Base-by-base conservation (phyloP, 1,140 invertebrate genomes). In the Bombus confusus region DNA sequence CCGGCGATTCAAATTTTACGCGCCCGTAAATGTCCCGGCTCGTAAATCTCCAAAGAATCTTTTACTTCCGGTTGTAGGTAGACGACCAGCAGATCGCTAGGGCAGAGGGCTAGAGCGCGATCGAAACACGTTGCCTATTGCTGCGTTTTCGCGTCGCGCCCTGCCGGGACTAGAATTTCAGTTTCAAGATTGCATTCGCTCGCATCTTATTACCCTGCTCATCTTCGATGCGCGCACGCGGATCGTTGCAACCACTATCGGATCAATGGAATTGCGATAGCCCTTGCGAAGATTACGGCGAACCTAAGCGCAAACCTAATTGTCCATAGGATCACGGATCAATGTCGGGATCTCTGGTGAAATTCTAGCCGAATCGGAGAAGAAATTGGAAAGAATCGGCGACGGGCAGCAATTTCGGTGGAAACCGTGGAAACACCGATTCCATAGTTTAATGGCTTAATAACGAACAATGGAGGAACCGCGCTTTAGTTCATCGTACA, bases 171-270 rank as follows among this genome's bases (percentile, higher is more conserved):
- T 83, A 76, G n/a, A n/a, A n/a, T n/a, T n/a, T n/a, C n/a, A n/a
- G 68, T 74, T 89, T 84, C 88, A 84, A 90, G 88, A 89, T 90
- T 89, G 81, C 85, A 74, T 89, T 86, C 73, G 68, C 81, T 80
- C 87, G 66, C 88, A 78, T 90, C 88, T 90, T 90, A 90, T 90
- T 90, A 90, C 78, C 83, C 74, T n/a, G 74, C 78, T 87, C 88
- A 82, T 89, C 87, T 82, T 78, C 81, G 75, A 86, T 85, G 86
- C 86, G 81, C 83, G 81, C 71, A 83, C 81, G 83, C 73, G 69
- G 80, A 87, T 90, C 87, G 87, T 88, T 90, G 75, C 74, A 31
- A 69, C 52, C 78, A n/a, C 62, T 90, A 87, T 90, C 78, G 85
- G 81, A 87, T 80, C 81, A 87, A 87, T 83, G 69, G 85, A 79